These are phyloP conservation scores for Hexactinellida sp. DNA, from an alignment of 37 sponge, comb jelly and placozoan species.

Conservation along the genomic window DNA sequence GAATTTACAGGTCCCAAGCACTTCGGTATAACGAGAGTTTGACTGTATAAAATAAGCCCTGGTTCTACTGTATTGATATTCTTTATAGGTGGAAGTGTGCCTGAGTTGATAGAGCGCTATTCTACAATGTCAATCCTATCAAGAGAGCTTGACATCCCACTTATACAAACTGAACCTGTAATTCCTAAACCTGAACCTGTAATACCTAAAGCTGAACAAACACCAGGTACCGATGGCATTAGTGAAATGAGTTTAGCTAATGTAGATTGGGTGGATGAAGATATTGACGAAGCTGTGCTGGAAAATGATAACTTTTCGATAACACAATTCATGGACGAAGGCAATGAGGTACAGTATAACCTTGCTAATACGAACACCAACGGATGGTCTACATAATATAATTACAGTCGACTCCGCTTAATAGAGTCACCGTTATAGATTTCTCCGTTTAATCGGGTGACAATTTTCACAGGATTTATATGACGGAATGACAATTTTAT, in stretches of 20 bases:
- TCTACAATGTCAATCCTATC: neutral
- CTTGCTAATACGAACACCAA: no score
- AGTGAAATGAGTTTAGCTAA: neutral
- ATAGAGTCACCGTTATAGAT: no score
- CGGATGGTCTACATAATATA: no score
- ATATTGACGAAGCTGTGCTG: neutral
- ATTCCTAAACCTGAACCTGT: neutral
- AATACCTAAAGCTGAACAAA: neutral
- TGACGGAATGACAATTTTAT: no score
- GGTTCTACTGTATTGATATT: no score
- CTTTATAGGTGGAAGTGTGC: neutral
- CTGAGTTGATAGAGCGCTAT: neutral
- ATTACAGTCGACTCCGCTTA: no score
- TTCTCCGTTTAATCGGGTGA: no score
- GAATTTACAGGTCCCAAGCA: no score
- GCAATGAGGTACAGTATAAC: neutral
- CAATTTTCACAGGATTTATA: no score
- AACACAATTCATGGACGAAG: neutral
- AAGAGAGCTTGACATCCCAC: neutral
- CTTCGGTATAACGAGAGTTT: no score
- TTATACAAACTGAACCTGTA: neutral
- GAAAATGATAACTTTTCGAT: neutral
- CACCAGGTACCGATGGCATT: neutral
- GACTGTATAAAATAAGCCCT: no score
- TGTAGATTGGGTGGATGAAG: neutral